phyloP scores from a whole-genome alignment of 1,140 invertebrate species.

The Plodia interpunctella region DNA sequence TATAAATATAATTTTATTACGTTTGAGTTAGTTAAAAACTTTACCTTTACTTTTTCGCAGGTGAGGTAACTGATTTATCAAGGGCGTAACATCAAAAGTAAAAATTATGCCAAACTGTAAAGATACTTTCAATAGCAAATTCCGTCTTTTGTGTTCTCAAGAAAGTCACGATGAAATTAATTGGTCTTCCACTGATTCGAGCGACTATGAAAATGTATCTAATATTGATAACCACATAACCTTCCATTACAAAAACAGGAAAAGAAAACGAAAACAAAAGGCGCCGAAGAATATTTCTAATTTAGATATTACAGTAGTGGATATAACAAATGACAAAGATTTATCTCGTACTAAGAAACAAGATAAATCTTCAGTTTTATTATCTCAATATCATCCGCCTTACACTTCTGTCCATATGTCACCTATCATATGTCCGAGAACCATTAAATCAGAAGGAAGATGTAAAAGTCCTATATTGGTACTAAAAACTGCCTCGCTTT shows the following conservation, averaged over 20 bases:
- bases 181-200: slow-evolving; percentile 54
- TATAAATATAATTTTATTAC: no score
- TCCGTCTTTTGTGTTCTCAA: slow-evolving; percentile 50
- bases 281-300: slow-evolving; percentile 40
- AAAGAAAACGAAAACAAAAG: slow-evolving; percentile 53
- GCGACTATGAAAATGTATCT: slow-evolving; percentile 42
- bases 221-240: slow-evolving; percentile 14
- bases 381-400: not conserved
- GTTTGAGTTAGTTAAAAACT: no score
- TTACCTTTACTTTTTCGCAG: no score
- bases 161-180: slow-evolving; percentile 48
- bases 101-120: not conserved
- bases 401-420: slow-evolving; percentile 7
- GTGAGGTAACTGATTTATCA: no score
- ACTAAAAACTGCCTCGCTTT: slow-evolving; percentile 24
- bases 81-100: no score
- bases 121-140: slow-evolving; percentile 30
- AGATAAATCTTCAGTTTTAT: slow-evolving; percentile 30
- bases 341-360: not conserved
- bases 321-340: slow-evolving; percentile 17
- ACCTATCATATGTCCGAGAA: slow-evolving; percentile 9
- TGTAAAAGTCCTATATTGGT: slow-evolving; percentile 34
- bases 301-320: slow-evolving; percentile 40
- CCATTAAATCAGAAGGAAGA: slow-evolving; percentile 9
- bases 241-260: slow-evolving; percentile 22